Conservation (phyloP, 2,113 vertebrate genomes). For the Recurvirostra avosetta region DNA sequence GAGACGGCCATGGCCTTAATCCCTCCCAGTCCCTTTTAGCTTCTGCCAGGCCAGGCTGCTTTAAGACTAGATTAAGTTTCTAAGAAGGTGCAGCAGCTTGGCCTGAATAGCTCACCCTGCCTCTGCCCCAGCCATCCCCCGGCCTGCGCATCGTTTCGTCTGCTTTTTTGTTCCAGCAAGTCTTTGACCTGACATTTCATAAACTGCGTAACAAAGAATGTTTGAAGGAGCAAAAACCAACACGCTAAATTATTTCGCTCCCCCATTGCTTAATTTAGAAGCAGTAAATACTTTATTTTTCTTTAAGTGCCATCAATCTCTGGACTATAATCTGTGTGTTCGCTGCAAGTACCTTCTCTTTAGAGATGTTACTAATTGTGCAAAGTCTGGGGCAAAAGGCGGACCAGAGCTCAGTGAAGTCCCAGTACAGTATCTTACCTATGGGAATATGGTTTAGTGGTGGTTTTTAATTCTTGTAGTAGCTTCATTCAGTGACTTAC, state of each 20-base stretch:
- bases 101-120: not conserved
- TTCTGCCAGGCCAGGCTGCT: not conserved
- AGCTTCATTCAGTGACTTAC: not conserved
- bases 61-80: slow-evolving; percentile 44
- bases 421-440: not conserved
- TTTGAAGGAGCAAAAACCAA: not conserved
- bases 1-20: not conserved
- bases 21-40: not conserved
- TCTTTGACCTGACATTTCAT: not conserved
- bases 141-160: not conserved
- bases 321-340: not conserved
- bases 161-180: not conserved
- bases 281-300: not conserved
- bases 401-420: not conserved
- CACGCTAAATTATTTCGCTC: not conserved
- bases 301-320: not conserved
- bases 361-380: not conserved
- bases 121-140: not conserved
- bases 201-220: not conserved
- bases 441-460: not conserved
- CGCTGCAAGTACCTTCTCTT: not conserved
- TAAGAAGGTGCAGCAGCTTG: slow-evolving; percentile 28
- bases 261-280: not conserved
- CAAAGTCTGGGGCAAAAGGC: not conserved
- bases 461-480: not conserved